A percentile compares a stretch with the other conserved stretches of the same genome.
Evolutionary conservation across 2,797 vertebrate species (phyloP).

Genomic region (Masticophis lateralis): DNA sequence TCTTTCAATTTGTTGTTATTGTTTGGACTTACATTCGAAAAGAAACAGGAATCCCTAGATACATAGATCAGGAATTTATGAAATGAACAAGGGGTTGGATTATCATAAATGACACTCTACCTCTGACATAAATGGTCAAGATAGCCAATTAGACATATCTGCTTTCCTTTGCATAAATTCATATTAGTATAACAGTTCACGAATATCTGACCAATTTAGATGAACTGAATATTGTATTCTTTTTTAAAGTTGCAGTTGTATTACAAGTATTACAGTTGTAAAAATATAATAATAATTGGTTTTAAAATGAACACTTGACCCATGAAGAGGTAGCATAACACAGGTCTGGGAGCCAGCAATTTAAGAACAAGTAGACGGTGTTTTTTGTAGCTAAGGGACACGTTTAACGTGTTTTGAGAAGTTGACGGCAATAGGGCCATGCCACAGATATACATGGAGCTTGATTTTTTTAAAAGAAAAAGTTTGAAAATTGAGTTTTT

Average conservation of each 20-base stretch:
- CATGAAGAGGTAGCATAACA: not conserved
- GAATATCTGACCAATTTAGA: not conserved
- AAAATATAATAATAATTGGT: not conserved
- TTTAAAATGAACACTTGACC: not conserved
- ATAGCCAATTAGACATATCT: not conserved
- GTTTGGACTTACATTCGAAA: not conserved
- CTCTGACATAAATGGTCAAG: not conserved
- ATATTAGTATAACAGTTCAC: not conserved
- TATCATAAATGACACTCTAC: not conserved
- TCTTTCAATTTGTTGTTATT: not conserved
- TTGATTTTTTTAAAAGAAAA: not conserved
- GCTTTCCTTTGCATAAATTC: not conserved
- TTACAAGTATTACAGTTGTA: not conserved
- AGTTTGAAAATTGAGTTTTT: not conserved
- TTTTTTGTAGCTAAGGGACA: not conserved
- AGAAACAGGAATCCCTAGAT: not conserved
- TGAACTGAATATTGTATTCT: not conserved
- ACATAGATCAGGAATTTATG: not conserved
- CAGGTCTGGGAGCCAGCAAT: not conserved
- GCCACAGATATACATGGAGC: not conserved
- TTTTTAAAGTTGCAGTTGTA: not conserved
- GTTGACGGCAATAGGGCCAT: not conserved
- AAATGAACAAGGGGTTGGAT: not conserved
- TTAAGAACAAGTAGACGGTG: not conserved
- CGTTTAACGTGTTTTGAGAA: not conserved